Conservation (phyloP, 2,113 vertebrate genomes). For the Tricholaema leucomelas region DNA sequence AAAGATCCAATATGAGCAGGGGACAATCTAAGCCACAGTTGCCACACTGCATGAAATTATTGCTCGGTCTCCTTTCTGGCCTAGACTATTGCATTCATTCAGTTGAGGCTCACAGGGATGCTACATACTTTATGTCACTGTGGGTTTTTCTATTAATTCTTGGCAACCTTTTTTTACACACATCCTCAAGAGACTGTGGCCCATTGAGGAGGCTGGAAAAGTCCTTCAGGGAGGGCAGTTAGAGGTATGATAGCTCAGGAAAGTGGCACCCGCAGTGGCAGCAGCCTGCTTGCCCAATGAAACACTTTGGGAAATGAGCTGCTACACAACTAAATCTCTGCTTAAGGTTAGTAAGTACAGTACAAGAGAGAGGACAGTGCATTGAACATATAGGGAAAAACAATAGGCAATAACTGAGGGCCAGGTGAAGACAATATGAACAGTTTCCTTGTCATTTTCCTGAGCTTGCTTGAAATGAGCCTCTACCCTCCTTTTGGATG, state of each 20-base stretch:
- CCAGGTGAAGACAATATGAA: neutral
- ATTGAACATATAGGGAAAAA: neutral
- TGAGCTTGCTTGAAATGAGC: neutral
- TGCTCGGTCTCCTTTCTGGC: neutral
- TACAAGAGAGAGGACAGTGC: neutral
- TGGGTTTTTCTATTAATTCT: neutral
- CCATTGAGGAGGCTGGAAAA: neutral
- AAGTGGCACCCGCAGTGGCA: neutral
- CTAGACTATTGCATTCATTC: neutral
- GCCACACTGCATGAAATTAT: neutral
- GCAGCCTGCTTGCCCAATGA: neutral
- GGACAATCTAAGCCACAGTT: neutral
- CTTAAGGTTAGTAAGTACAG: neutral
- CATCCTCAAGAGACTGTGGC: neutral
- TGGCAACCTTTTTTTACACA: neutral
- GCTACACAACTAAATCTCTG: neutral
- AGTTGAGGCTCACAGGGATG: neutral
- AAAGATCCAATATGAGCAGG: neutral
- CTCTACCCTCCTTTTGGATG: neutral
- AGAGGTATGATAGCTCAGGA: neutral
- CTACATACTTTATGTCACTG: neutral
- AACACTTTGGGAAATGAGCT: constrained; percentile 11
- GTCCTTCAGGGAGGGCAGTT: neutral
- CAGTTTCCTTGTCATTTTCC: neutral
- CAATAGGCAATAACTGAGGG: neutral